Evolutionary conservation across 1,140 invertebrate genomes (phyloP).

Genomic region (Trinorchestia longiramus): DNA sequence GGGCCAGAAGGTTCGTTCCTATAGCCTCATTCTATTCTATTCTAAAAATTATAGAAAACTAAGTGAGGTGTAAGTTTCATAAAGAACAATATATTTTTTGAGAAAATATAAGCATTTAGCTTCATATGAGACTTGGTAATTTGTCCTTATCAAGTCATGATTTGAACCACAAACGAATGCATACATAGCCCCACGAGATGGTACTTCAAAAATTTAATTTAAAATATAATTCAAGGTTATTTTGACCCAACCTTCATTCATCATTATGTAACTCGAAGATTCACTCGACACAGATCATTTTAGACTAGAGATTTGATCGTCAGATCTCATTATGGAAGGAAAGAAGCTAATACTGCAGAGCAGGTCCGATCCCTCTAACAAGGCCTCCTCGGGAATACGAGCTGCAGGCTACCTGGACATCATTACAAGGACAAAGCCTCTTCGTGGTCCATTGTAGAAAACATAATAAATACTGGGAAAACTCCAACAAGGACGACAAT

Average conservation of each 20-base stretch:
- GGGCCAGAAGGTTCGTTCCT: no score
- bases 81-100: no score
- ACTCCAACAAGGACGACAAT: not conserved
- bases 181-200: no score
- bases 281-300: not conserved
- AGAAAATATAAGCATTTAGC: no score
- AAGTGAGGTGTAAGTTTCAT: no score
- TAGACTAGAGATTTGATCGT: not conserved
- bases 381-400: slow-evolving; percentile 27
- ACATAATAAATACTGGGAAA: not conserved
- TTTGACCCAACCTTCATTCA: not conserved
- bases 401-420: slow-evolving; percentile 25
- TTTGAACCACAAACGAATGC: no score
- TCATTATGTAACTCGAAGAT: not conserved
- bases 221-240: not conserved
- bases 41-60: no score
- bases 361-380: slow-evolving; percentile 37
- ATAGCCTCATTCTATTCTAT: no score
- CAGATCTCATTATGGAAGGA: not conserved
- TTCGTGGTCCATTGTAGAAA: not conserved
- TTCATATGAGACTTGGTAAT: no score
- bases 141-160: no score
- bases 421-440: slow-evolving; percentile 23
- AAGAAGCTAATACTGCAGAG: not conserved
- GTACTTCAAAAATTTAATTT: no score